Conservation (phyloP, 2,113 vertebrate species). For the Pseudorhombus dupliciocellatus region DNA sequence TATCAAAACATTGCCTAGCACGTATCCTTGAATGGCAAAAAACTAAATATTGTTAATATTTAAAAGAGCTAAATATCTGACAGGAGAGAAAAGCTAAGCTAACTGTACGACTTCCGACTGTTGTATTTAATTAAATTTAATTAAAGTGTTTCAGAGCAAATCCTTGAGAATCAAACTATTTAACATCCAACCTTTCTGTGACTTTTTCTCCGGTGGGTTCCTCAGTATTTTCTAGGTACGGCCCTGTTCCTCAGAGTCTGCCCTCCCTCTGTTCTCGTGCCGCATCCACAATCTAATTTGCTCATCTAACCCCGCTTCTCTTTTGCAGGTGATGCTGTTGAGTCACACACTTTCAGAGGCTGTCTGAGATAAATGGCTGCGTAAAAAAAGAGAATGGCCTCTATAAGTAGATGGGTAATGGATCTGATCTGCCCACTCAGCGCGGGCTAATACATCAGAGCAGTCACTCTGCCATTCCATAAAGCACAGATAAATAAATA, state of each 20-base stretch:
- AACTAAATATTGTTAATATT: too few relatives aligned
- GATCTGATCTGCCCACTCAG: slow-evolving; percentile 60
- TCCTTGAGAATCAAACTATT: background rate
- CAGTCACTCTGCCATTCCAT: slow-evolving; percentile 43
- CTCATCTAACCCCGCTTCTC: slow-evolving; percentile 11
- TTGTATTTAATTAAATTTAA: too few relatives aligned
- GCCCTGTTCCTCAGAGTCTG: background rate
- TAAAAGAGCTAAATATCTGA: too few relatives aligned
- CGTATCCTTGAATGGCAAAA: too few relatives aligned
- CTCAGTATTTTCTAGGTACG: background rate
- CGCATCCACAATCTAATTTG: background rate
- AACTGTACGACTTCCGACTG: too few relatives aligned
- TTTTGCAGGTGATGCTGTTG: slow-evolving; percentile 17
- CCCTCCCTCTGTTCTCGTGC: background rate
- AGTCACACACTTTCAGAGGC: slow-evolving; percentile 39
- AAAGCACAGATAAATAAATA: slow-evolving; percentile 60
- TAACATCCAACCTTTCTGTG: background rate
- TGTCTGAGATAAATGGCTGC: slow-evolving; percentile 53
- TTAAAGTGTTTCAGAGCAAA: too few relatives aligned
- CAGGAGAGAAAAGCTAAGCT: too few relatives aligned
- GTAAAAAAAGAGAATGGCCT: slow-evolving; percentile 51
- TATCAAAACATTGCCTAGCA: too few relatives aligned
- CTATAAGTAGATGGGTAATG: slow-evolving; percentile 68
- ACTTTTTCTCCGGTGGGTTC: too few relatives aligned
- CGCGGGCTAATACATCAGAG: slow-evolving; percentile 51